A percentile compares a stretch with the other conserved stretches of the same genome.
These are phyloP conservation scores for Meghimatium bilineatum DNA, from an alignment of 2,888 invertebrate species.

Conservation along the genomic window DNA sequence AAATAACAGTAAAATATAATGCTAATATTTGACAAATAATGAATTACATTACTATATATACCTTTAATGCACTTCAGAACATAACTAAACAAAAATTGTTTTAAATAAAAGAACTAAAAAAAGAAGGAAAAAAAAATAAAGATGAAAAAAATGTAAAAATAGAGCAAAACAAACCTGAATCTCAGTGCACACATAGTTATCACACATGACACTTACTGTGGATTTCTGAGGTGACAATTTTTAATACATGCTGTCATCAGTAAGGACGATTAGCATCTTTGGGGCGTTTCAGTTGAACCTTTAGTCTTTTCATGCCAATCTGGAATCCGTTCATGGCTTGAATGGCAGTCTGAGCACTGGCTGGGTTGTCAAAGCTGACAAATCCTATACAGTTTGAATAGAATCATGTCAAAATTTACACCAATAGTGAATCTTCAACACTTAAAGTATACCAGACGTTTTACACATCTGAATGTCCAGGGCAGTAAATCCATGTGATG, in stretches of 20 bases:
- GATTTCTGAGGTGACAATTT: not conserved
- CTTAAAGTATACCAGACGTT: too few species aligned
- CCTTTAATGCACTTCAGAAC: not conserved
- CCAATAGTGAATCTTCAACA: not conserved
- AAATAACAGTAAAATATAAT: too few species aligned
- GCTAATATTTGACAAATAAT: too few species aligned
- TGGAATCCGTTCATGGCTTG: slow-evolving; percentile 99
- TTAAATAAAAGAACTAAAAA: not conserved
- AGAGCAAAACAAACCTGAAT: not conserved
- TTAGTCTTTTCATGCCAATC: slow-evolving; percentile 99
- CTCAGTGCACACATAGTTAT: not conserved
- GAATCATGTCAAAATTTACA: not conserved
- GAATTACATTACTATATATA: not conserved
- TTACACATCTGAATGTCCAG: too few species aligned
- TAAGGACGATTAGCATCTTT: slow-evolving; percentile 98
- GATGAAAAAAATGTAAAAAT: too few species aligned
- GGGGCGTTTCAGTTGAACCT: slow-evolving; percentile 99
- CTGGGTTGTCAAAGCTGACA: slow-evolving; percentile 99
- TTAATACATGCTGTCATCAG: slow-evolving; percentile 79
- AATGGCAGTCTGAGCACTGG: slow-evolving; percentile 98
- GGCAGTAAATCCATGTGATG: too few species aligned
- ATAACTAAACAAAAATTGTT: not conserved
- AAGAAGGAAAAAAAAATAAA: not conserved
- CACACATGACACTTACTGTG: slow-evolving; percentile 11
- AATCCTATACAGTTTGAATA: slow-evolving; percentile 85